Evolutionary conservation across 2,113 vertebrate genomes (phyloP), one percentile per base, ranked within the genome.

Genomic region (Zosterops lateralis): DNA sequence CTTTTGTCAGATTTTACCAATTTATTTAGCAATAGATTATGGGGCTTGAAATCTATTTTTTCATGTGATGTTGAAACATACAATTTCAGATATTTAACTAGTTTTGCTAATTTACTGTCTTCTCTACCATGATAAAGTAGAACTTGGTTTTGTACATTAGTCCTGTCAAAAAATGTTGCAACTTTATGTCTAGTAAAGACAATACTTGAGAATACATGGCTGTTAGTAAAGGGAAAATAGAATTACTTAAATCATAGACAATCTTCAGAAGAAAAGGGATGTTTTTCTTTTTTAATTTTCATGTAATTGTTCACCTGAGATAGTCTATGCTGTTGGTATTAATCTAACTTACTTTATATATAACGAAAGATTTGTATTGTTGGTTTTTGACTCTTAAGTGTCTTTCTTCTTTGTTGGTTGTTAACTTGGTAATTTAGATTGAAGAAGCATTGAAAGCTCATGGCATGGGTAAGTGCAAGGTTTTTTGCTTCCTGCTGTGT

Each of bases 371-470:
- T 45, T 60, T 75, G 10, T 12, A 24, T 19, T 60, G 20, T 60
- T 78, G 6, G 4, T 44, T 67, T 84, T 75, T 90, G 10, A 70
- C 38, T 62, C 29, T n/a, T 32, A 72, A 74, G 11, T 72, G 9
- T 38, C 20, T 78, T 42, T 88, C 36, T 51, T 68, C 12, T 18
- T 72, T 77, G 8, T 64, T 73, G 53, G 12, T 18, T 50, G 38
- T 53, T 81, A 32, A 40, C 50, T 74, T 78, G 57, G 9, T 56
- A 40, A 94, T n/a, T 45, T 73, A 97, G 94, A 67, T 95, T 82
- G 93, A 97, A 86, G 92, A 97, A 79, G 93, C 91, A 12, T 8
- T 97, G 77, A 96, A 97, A 84, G 54, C 79, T 91, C 87, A 95
- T 34, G 96, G 92, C 51, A 79, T 90, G 42, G 6, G 96, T 97